Conservation (phyloP, 2,113 vertebrate species). For the Felis catus region DNA sequence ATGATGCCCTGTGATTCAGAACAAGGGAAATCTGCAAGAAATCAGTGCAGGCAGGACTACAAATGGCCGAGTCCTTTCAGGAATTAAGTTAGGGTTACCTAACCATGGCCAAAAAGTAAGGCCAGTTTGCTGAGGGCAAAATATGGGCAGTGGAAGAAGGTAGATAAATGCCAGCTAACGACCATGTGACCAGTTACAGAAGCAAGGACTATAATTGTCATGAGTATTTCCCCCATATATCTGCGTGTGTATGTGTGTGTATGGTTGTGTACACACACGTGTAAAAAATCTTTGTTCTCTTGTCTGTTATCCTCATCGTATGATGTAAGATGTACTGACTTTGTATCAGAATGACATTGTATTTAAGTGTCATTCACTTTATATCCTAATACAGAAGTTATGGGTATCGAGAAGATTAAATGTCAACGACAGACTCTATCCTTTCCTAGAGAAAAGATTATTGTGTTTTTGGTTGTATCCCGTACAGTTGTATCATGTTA, state of each 20-base stretch:
- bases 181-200: neutral
- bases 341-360: neutral
- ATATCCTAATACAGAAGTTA: neutral
- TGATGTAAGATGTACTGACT: neutral
- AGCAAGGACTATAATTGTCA: neutral
- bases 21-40: neutral
- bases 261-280: too few relatives aligned
- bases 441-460: too few relatives aligned
- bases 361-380: neutral
- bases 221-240: neutral
- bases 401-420: neutral
- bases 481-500: fast-evolving
- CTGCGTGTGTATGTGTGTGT: neutral
- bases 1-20: neutral
- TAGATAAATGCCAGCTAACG: neutral
- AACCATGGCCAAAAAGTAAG: neutral
- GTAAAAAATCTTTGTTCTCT: neutral
- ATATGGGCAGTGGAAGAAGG: neutral
- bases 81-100: neutral
- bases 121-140: neutral
- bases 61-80: fast-evolving
- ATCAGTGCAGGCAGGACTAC: neutral
- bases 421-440: fast-evolving
- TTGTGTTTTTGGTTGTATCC: neutral
- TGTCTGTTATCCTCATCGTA: neutral